Conservation (phyloP, 2,888 invertebrate species). For the Pemphredon lugubris region DNA sequence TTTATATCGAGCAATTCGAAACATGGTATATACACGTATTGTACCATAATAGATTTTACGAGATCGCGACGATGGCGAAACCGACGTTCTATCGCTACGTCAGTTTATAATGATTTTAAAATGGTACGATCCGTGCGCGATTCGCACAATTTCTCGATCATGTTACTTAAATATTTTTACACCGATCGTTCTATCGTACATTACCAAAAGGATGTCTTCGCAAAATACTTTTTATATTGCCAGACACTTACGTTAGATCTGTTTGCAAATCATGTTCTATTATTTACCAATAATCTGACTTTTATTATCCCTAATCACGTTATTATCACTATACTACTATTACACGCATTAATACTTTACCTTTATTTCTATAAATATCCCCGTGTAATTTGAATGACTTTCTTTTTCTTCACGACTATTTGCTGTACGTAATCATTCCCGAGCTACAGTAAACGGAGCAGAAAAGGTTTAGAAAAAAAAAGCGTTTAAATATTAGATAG, state of each 20-base stretch:
- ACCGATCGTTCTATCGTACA: conserved; percentile 41
- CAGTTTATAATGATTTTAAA: conserved; percentile 12
- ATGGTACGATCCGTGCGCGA: conserved; percentile 28
- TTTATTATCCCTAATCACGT: too few relatives aligned
- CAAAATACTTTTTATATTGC: too few relatives aligned
- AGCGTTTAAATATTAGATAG: conserved; percentile 62
- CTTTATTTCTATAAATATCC: conserved; percentile 39
- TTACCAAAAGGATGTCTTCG: not conserved
- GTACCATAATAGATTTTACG: conserved; percentile 38
- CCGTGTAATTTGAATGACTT: conserved; percentile 32
- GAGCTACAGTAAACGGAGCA: conserved; percentile 33
- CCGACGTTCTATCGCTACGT: conserved; percentile 33
- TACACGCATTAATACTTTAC: conserved; percentile 39
- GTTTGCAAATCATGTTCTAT: too few relatives aligned
- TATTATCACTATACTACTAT: conserved; percentile 20
- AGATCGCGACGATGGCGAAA: conserved; percentile 31
- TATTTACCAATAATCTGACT: conserved; percentile 10
- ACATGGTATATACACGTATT: conserved; percentile 3
- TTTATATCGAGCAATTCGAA: conserved; percentile 49
- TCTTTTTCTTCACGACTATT: conserved; percentile 45
- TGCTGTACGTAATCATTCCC: conserved; percentile 65
- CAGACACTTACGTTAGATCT: too few relatives aligned
- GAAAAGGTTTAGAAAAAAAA: not conserved
- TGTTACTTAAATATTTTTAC: conserved; percentile 69
- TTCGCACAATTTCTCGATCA: conserved; percentile 44